These are phyloP conservation scores for Lasioglossum oenotherae DNA, from an alignment of 2,888 invertebrate genomes.

Conservation along the genomic window DNA sequence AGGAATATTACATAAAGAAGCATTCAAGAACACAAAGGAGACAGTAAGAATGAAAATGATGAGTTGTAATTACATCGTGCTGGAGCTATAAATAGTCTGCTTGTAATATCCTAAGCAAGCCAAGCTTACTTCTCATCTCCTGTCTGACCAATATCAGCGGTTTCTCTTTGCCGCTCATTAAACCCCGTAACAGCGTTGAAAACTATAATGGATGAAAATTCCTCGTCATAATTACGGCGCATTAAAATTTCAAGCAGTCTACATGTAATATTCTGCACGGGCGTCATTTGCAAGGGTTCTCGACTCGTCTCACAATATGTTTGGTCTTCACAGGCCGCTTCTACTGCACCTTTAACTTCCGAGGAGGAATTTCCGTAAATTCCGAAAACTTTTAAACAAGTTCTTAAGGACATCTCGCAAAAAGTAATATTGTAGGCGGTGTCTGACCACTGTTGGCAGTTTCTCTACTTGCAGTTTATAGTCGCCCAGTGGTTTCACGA, in stretches of 20 bases:
- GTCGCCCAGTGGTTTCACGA: neutral
- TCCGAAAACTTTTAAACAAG: neutral
- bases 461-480: neutral
- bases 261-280: neutral
- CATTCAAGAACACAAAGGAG: neutral
- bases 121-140: neutral
- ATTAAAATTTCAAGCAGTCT: neutral
- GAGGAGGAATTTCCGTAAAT: neutral
- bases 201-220: neutral
- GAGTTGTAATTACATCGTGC: neutral
- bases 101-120: neutral
- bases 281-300: neutral
- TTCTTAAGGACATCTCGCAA: neutral
- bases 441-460: neutral
- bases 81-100: neutral
- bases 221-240: neutral
- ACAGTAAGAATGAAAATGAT: neutral
- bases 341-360: neutral
- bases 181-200: neutral
- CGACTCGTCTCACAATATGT: neutral
- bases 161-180: neutral
- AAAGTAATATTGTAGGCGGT: neutral
- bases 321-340: neutral
- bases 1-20: neutral
- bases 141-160: neutral